These are phyloP conservation scores for Origma solitaria DNA, from an alignment of 2,113 vertebrate genomes.

Conservation along the genomic window DNA sequence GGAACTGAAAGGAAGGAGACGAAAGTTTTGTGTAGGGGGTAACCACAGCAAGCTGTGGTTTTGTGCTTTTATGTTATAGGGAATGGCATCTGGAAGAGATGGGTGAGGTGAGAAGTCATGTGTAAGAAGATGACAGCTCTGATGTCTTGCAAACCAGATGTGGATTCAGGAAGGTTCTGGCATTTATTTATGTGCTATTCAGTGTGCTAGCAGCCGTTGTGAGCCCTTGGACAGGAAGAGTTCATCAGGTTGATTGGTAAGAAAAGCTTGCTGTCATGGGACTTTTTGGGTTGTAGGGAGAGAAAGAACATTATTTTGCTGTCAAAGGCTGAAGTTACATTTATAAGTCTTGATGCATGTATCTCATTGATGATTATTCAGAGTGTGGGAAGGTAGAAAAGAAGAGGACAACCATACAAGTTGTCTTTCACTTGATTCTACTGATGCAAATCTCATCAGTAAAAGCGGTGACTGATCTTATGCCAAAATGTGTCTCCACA, in stretches of 20 bases:
- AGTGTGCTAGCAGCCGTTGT: background rate
- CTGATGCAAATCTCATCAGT: background rate
- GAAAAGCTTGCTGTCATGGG: background rate
- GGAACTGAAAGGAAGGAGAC: background rate
- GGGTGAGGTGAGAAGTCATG: background rate
- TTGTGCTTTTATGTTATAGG: background rate
- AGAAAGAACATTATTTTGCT: background rate
- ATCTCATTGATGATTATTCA: background rate
- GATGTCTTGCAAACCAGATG: background rate
- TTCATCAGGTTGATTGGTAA: background rate
- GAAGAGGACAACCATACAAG: background rate
- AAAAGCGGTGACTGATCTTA: background rate
- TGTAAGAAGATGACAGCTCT: background rate
- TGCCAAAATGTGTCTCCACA: background rate
- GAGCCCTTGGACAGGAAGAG: background rate
- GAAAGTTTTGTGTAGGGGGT: accelerated
- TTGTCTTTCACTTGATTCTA: background rate
- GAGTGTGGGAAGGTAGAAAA: background rate
- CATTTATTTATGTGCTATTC: background rate
- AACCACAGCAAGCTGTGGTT: background rate
- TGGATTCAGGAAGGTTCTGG: background rate
- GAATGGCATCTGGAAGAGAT: background rate
- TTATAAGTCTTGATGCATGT: background rate
- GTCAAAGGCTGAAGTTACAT: background rate
- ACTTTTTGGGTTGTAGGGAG: background rate